Evolutionary conservation across 2,797 vertebrate species (phyloP).

Genomic region (Eremophila alpestris): DNA sequence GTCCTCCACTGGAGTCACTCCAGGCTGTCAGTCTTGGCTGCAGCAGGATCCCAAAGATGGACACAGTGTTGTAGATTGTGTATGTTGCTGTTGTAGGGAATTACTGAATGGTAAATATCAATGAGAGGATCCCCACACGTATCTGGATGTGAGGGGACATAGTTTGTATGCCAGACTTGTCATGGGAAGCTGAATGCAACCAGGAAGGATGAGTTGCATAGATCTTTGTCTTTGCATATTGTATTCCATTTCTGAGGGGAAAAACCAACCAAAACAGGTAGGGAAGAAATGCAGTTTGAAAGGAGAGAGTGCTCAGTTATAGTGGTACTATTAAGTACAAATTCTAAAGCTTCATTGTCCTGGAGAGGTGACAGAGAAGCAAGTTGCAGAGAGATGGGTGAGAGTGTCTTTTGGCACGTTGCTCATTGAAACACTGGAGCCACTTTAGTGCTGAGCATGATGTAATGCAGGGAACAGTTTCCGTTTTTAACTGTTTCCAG

Average conservation of each 20-base stretch:
- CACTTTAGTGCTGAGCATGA: background rate
- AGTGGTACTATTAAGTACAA: background rate
- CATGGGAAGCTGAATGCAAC: background rate
- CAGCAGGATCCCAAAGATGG: background rate
- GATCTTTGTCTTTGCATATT: background rate
- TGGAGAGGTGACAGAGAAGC: background rate
- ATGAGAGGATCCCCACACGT: background rate
- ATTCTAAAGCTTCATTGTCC: background rate
- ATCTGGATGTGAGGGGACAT: background rate
- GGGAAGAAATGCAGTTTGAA: background rate
- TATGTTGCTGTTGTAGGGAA: background rate
- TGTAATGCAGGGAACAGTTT: background rate
- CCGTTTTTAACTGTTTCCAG: conserved; percentile 10
- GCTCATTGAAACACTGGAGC: background rate
- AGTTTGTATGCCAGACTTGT: background rate
- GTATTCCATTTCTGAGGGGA: background rate
- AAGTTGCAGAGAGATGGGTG: background rate
- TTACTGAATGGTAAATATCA: background rate
- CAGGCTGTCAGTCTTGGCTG: background rate
- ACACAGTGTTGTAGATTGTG: background rate
- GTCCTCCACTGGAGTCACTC: background rate
- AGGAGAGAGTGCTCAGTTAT: rapidly evolving
- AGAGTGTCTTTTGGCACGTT: background rate
- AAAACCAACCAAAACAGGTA: background rate
- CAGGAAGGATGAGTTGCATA: background rate